phyloP scores from a whole-genome alignment of 2,888 invertebrate genomes.

The Himalopsyche anomala region DNA sequence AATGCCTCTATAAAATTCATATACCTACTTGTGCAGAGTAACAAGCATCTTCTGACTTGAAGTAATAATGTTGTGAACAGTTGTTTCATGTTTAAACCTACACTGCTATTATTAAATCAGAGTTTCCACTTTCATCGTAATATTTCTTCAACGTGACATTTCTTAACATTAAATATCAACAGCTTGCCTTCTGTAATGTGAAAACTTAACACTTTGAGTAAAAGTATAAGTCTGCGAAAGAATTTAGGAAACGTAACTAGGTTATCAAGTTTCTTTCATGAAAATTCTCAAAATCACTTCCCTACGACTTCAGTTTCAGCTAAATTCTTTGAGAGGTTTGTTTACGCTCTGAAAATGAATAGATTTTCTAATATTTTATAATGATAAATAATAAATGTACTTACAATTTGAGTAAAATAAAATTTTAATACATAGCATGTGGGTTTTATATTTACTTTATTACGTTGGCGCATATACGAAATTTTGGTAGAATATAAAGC shows the following conservation, averaged over 20 bases:
- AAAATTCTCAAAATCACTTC: constrained; percentile 21
- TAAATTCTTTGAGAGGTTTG: constrained; percentile 29
- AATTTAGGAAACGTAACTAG: constrained; percentile 40
- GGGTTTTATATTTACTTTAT: too few relatives aligned
- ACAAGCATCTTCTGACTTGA: not conserved
- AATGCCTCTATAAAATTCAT: not conserved
- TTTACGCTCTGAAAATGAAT: constrained; percentile 14
- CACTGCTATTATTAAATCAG: constrained; percentile 23
- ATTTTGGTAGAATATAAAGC: too few relatives aligned
- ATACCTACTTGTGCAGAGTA: not conserved
- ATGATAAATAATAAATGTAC: not conserved
- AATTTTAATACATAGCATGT: too few relatives aligned
- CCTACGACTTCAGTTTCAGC: not conserved
- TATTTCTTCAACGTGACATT: constrained; percentile 44
- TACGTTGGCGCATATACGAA: too few relatives aligned
- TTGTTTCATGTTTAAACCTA: constrained; percentile 45
- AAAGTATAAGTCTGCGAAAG: constrained; percentile 1
- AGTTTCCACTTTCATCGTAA: constrained; percentile 45
- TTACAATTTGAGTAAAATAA: too few relatives aligned
- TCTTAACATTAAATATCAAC: constrained; percentile 46
- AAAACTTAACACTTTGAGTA: constrained; percentile 36
- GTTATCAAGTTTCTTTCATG: constrained; percentile 34
- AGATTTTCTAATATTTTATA: not conserved
- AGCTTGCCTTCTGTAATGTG: constrained; percentile 35
- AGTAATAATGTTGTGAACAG: constrained; percentile 44